phyloP scores from a whole-genome alignment of 2,113 vertebrate genomes.

The Spea multiplicata region DNA sequence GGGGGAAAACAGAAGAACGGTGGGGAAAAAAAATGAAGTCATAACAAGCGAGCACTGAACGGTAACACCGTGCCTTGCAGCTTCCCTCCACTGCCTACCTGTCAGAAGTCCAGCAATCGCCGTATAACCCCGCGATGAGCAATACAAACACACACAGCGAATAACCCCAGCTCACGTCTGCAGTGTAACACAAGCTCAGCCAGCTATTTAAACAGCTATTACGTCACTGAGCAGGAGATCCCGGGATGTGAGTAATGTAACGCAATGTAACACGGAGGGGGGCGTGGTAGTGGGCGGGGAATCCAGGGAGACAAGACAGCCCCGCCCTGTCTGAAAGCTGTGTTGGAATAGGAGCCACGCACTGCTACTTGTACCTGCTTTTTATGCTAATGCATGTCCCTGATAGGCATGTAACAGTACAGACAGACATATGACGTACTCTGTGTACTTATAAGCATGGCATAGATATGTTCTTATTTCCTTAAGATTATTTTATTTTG shows the following conservation, averaged over 20 bases:
- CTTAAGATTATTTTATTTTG: too few species aligned
- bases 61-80: too few species aligned
- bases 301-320: neutral
- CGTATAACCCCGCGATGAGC: neutral
- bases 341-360: too few species aligned
- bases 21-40: too few species aligned
- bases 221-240: constrained; percentile 42
- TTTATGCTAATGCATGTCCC: too few species aligned
- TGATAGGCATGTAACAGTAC: too few species aligned
- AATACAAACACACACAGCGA: neutral
- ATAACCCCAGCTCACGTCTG: neutral
- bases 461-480: too few species aligned
- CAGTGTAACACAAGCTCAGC: neutral
- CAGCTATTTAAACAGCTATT: constrained; percentile 18
- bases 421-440: too few species aligned
- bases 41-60: too few species aligned
- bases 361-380: too few species aligned
- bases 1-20: too few species aligned
- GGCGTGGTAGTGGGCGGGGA: constrained; percentile 9
- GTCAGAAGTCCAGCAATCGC: neutral
- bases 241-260: constrained; percentile 9
- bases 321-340: constrained; percentile 16
- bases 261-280: neutral
- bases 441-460: too few species aligned
- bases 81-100: constrained; percentile 11